Evolutionary conservation across 2,888 invertebrate genomes (phyloP).

Genomic region (Drosophila mettleri): DNA sequence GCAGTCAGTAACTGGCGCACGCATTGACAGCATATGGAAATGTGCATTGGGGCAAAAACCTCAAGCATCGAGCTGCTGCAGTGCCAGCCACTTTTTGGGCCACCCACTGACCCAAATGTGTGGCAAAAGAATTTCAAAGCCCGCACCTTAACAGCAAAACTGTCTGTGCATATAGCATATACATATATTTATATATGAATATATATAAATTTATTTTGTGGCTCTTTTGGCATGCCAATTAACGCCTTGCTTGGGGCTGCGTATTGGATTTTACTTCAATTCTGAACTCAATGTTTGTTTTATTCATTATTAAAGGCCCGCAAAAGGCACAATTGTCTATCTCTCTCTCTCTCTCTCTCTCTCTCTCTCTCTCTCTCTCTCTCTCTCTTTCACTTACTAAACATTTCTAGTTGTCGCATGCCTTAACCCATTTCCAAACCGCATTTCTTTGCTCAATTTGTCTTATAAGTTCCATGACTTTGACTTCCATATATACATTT

Average conservation of each 20-base stretch:
- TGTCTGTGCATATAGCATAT: neutral
- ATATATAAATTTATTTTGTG: constrained; percentile 5
- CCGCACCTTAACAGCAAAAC: constrained; percentile 24
- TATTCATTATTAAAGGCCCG: constrained; percentile 62
- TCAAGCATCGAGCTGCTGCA: constrained; percentile 15
- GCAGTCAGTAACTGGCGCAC: constrained; percentile 13
- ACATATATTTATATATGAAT: neutral
- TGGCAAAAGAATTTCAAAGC: constrained; percentile 61
- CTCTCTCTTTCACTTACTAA: neutral
- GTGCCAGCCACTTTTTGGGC: constrained; percentile 41
- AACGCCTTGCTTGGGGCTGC: constrained; percentile 49
- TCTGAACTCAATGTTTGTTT: constrained; percentile 45
- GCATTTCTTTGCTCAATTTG: constrained; percentile 44
- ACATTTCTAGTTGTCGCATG: constrained; percentile 17
- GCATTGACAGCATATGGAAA: constrained; percentile 29
- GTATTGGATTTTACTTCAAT: constrained; percentile 38
- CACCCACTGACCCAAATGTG: constrained; percentile 75
- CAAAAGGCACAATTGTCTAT: constrained; percentile 37
- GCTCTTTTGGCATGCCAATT: constrained; percentile 62
- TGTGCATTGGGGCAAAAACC: constrained; percentile 47
- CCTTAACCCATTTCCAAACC: constrained; percentile 52
- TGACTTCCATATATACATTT: constrained; percentile 25
- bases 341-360: neutral
- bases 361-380: neutral
- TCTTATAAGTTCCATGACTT: constrained; percentile 51